Base-by-base conservation (phyloP, 2,888 invertebrate genomes). In the Parnassius apollo region DNA sequence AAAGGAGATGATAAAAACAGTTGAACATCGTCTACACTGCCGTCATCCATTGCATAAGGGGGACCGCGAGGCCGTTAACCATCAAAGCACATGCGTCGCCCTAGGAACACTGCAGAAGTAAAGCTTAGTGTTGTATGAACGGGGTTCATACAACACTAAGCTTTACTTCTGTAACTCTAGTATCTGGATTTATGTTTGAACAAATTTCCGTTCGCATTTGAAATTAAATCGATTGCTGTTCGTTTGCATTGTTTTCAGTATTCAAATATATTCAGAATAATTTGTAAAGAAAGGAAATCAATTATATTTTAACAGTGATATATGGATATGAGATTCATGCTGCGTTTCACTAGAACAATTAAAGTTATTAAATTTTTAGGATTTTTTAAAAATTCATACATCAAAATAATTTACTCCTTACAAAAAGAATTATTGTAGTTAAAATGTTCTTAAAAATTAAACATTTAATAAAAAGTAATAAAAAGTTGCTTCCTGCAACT, bases 201-300 rank as follows among this genome's bases (percentile, higher is more conserved):
- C 49, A 73, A 76, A 68, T 78, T 75, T 70, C 73, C 71, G 65
- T 56, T 70, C 69, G 62, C 70, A 71, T 65, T 73, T 72, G 73
- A 77, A 25, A 78, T 77, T 74, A 75, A 70, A 72, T 62, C 69
- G 71, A 75, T 75, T 73, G 73, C 70, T 71, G 65, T 80, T 25
- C 25, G 25, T 25, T 78, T 71, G 67, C 78, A 75, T 71, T 70
- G 71, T 73, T 80, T 76, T 75, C 66, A 66, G 68, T 71, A 76
- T 80, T 81, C 75, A 72, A 75, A 75, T 71, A 65, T 65, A 68
- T 67, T 72, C 65, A 59, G 65, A 71, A 69, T 61, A 71, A 71
- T 22, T 25, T 62, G 49, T 22, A 57, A 58, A 49, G 46, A 58
- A 46, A 57, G 54, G 57, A 66, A 72, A 69, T 61, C 35, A 60